Conservation (phyloP, 2,113 vertebrate species). For the Balaenoptera acutorostrata region DNA sequence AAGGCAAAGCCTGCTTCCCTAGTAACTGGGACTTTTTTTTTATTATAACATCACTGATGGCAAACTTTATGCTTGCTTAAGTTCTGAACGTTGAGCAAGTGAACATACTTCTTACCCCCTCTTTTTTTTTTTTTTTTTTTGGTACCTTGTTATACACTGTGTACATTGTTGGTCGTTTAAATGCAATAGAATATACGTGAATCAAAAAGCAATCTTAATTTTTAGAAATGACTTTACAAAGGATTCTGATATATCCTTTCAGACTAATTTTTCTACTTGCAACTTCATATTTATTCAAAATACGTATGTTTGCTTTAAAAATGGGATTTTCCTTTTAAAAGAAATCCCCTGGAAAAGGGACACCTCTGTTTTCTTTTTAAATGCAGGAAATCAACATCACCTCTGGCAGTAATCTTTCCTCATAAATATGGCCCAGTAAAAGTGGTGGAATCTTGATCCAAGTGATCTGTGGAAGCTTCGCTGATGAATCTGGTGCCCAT, state of each 20-base stretch:
- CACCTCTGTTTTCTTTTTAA: slow-evolving; percentile 58
- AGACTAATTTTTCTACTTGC: neutral
- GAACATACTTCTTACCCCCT: neutral
- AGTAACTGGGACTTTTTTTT: slow-evolving; percentile 8
- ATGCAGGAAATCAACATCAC: slow-evolving; percentile 42
- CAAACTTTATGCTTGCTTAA: slow-evolving; percentile 40
- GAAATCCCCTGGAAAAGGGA: slow-evolving; percentile 34
- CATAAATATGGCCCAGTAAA: slow-evolving; percentile 33
- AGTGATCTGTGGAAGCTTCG: neutral
- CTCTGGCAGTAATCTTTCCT: neutral
- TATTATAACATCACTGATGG: neutral
- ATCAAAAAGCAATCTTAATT: neutral
- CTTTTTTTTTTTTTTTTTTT: neutral
- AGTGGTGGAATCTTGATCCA: slow-evolving; percentile 51
- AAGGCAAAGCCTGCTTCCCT: slow-evolving; percentile 30
- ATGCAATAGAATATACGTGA: neutral
- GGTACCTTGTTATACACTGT: neutral
- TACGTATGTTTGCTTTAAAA: slow-evolving; percentile 33
- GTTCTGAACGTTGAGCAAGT: neutral
- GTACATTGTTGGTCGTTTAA: neutral
- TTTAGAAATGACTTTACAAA: slow-evolving; percentile 8
- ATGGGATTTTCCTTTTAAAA: slow-evolving; percentile 49
- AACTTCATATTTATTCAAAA: slow-evolving; percentile 48
- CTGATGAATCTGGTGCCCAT: neutral
- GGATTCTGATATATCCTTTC: slow-evolving; percentile 13